These are phyloP conservation scores for Loriculus beryllinus DNA, from an alignment of 2,797 vertebrate genomes.

Conservation along the genomic window DNA sequence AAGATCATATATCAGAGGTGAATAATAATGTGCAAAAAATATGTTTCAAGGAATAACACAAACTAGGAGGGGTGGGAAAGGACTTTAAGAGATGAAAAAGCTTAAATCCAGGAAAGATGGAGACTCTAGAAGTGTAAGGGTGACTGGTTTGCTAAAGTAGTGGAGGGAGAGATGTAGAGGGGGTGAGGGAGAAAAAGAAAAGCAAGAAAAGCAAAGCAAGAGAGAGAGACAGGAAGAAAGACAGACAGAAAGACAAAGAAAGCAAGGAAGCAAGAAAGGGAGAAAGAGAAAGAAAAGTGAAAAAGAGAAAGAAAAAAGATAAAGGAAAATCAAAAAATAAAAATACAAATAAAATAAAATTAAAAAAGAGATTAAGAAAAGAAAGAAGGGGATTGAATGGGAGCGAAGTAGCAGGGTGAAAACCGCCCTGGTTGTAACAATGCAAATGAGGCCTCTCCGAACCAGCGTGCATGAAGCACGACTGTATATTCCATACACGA, in stretches of 20 bases:
- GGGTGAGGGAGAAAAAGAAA: neutral
- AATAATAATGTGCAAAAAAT: constrained; percentile 64
- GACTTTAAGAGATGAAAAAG: neutral
- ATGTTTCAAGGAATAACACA: constrained; percentile 41
- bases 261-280: rapidly evolving
- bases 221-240: too few species aligned
- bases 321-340: too few species aligned
- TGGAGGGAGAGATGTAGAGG: neutral
- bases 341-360: neutral
- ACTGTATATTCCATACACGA: constrained; percentile 56
- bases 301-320: rapidly evolving
- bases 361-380: neutral
- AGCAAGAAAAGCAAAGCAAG: rapidly evolving
- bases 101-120: neutral
- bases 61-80: neutral
- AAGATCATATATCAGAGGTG: constrained; percentile 63
- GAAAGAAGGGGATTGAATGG: neutral
- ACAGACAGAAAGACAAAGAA: rapidly evolving
- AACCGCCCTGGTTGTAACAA: neutral
- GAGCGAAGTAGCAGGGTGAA: neutral
- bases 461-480: neutral
- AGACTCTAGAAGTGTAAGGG: neutral
- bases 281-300: rapidly evolving
- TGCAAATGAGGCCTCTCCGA: constrained; percentile 35
- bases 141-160: neutral